A percentile compares a stretch with the other conserved stretches of the same genome.
Conservation (phyloP, 2,113 vertebrate genomes). For the Panthera leo region DNA sequence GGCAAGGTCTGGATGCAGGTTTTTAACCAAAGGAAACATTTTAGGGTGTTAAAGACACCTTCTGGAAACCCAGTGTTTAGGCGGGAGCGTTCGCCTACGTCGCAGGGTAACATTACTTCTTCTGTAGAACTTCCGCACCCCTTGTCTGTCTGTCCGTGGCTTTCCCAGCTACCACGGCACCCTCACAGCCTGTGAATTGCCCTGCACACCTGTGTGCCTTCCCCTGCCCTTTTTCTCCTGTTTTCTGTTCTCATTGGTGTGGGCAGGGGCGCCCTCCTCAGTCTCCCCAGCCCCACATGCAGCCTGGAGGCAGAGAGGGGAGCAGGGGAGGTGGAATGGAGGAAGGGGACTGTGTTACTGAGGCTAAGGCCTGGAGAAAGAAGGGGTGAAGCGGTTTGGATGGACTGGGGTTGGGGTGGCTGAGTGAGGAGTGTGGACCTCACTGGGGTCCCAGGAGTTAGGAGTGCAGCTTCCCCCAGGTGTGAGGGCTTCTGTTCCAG, state of each 20-base stretch:
- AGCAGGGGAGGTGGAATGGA: neutral
- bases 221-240: neutral
- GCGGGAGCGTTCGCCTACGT: neutral
- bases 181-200: neutral
- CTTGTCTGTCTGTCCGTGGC: neutral
- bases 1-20: neutral
- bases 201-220: neutral
- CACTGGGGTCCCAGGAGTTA: neutral
- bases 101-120: neutral
- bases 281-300: neutral
- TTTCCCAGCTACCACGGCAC: neutral
- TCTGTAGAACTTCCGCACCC: neutral
- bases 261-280: neutral
- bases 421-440: neutral
- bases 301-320: neutral
- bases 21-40: neutral
- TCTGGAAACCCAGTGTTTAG: neutral
- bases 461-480: neutral
- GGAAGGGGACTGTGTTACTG: neutral
- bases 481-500: neutral
- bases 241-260: neutral
- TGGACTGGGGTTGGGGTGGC: too few relatives aligned
- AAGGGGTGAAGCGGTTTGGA: fast-evolving
- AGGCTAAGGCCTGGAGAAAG: neutral
- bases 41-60: neutral